phyloP scores from a whole-genome alignment of 92 coral and sea anemone genomes.

The Phymanthus crucifer region DNA sequence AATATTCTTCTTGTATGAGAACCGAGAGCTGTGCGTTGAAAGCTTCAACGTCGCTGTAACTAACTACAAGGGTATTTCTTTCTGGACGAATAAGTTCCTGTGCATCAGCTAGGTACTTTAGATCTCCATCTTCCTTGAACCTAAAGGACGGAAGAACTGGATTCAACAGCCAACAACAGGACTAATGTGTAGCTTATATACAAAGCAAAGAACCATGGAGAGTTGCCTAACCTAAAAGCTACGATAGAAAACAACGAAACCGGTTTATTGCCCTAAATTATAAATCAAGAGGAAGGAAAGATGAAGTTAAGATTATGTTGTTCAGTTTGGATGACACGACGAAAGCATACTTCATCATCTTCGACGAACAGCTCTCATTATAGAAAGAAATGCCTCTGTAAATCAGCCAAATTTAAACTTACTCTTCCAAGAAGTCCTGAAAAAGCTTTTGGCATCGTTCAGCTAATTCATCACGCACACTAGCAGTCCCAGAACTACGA shows the following conservation, averaged over 20 bases:
- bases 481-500: slow-evolving; percentile 87
- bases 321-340: not conserved
- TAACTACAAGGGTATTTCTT: slow-evolving; percentile 91
- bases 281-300: not conserved
- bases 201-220: not conserved
- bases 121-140: slow-evolving; percentile 88
- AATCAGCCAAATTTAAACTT: slow-evolving; percentile 36
- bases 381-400: not conserved
- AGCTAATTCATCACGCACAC: slow-evolving; percentile 95
- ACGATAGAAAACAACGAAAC: not conserved
- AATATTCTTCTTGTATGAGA: slow-evolving; percentile 91
- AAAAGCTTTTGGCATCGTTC: slow-evolving; percentile 97
- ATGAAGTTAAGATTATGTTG: not conserved
- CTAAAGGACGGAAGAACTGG: slow-evolving; percentile 26
- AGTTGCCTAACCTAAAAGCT: not conserved
- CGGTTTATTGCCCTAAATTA: not conserved
- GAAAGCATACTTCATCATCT: not conserved
- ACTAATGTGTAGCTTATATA: not conserved
- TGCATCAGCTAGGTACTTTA: slow-evolving; percentile 86
- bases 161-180: not conserved
- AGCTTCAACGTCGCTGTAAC: slow-evolving; percentile 89
- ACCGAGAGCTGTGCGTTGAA: slow-evolving; percentile 83
- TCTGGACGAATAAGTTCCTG: slow-evolving; percentile 97
- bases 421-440: slow-evolving; percentile 99
- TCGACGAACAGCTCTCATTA: not conserved